phyloP scores from a whole-genome alignment of 2,113 vertebrate species.

The Megatriorchis doriae region DNA sequence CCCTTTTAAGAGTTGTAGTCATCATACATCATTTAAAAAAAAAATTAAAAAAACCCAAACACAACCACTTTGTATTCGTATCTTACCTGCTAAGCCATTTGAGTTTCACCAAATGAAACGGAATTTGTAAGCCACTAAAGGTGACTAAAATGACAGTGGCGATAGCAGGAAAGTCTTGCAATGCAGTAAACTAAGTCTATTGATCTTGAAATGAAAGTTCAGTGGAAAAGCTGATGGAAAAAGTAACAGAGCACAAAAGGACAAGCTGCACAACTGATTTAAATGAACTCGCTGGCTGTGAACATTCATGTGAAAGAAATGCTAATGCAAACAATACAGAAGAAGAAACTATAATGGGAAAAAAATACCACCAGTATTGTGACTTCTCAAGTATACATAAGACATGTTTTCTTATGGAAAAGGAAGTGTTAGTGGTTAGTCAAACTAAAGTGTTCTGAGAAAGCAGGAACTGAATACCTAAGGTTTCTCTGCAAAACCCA shows the following conservation, averaged over 20 bases:
- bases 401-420: not conserved
- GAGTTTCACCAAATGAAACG: not conserved
- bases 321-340: not conserved
- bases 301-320: slow-evolving; percentile 17
- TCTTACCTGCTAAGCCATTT: not conserved
- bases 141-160: not conserved
- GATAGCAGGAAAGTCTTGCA: not conserved
- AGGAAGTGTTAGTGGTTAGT: not conserved
- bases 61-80: not conserved
- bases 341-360: not conserved
- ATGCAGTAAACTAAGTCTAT: not conserved
- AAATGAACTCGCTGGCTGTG: not conserved
- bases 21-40: not conserved
- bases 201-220: slow-evolving; percentile 45
- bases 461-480: not conserved
- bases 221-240: slow-evolving; percentile 32
- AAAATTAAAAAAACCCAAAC: not conserved
- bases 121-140: not conserved
- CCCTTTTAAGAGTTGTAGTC: not conserved
- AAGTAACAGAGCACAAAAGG: slow-evolving; percentile 30
- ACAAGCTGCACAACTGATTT: slow-evolving; percentile 3
- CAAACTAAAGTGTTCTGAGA: not conserved
- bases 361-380: not conserved
- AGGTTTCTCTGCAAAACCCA: not conserved
- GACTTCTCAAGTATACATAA: not conserved